Evolutionary conservation across 2,888 invertebrate species (phyloP), one percentile per base, ranked within the genome.

Genomic region (Altica lythri): DNA sequence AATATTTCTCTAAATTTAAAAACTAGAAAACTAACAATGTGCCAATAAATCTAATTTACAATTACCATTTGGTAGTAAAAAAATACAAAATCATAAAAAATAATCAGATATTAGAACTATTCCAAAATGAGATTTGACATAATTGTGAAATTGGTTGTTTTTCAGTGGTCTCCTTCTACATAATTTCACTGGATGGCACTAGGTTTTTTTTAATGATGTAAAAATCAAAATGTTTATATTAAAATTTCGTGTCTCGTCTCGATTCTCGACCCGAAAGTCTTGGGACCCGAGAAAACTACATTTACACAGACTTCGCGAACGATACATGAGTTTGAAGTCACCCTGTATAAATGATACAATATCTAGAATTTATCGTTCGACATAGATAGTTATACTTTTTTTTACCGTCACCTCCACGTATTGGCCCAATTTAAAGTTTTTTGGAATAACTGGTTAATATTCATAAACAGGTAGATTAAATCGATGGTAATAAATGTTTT

Each of bases 361-460:
- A 13, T 38, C 17, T 38, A 8, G 10, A 19, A 13, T 32, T 17
- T 10, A 45, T 32, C 45, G 45, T 32, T 34, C 16, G 19, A 4
- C 22, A 22, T 38, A 32, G 10, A 12, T 32, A 32, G n/a, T 10
- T 10, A 29, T 29, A 29, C 6, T 16, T 17, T 17, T 30, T 44
- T 17, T 14, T 10, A 44, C 16, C 4, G 8, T 44, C n/a, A 44
- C 44, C 44, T 44, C 30, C 44, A 44, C 32, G 45, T 45, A 45
- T 30, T 45, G 32, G 18, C 32, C 32, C 19, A 45, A 32, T 45
- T 45, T 42, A 19, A 32, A 45, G 30, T 32, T 42, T 43, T 43
- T 17, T 38, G 34, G 4, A 14, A 3, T 19, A n/a, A n/a, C n/a
- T n/a, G n/a, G 38, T 38, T 35, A 6, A 18, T n/a, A 12, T n/a